These are phyloP conservation scores for Troglohyphantes excavatus DNA, from an alignment of 2,888 invertebrate species.

Conservation along the genomic window DNA sequence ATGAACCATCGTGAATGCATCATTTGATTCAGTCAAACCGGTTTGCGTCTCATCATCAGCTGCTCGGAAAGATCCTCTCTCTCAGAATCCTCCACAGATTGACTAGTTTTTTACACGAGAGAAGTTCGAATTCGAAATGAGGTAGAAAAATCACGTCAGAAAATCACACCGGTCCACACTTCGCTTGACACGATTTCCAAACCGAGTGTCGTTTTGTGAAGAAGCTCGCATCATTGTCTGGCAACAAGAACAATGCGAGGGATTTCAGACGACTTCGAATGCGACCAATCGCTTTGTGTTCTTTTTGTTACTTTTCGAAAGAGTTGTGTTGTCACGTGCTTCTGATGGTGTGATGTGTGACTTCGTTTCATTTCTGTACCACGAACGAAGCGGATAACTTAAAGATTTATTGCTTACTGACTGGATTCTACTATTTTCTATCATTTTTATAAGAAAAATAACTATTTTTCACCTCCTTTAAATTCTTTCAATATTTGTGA, in stretches of 20 bases:
- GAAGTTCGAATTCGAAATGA: conserved; percentile 6
- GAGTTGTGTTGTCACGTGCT: conserved; percentile 42
- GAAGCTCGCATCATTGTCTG: conserved; percentile 66
- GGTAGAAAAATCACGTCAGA: conserved; percentile 21
- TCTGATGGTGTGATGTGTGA: neutral
- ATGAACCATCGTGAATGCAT: conserved; percentile 24
- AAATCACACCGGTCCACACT: conserved; percentile 28
- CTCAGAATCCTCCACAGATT: conserved; percentile 20
- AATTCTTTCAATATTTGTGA: neutral
- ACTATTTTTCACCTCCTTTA: no score
- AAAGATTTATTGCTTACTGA: neutral
- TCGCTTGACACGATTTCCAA: conserved; percentile 62
- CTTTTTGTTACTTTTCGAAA: conserved; percentile 14
- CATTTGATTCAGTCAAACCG: conserved; percentile 49
- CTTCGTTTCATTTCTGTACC: conserved; percentile 15
- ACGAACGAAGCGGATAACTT: conserved; percentile 16
- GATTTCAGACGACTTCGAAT: conserved; percentile 21
- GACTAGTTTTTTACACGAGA: conserved; percentile 14
- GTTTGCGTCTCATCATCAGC: conserved; percentile 49
- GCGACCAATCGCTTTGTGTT: conserved; percentile 30
- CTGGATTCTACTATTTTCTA: neutral
- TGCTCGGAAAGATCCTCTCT: conserved; percentile 35
- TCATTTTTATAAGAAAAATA: neutral
- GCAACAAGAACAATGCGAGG: conserved; percentile 55
- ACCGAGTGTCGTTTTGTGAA: conserved; percentile 25